A percentile compares a stretch with the other conserved stretches of the same genome.
Conservation (phyloP, 2,797 vertebrate species). For the Glyptemys insculpta region DNA sequence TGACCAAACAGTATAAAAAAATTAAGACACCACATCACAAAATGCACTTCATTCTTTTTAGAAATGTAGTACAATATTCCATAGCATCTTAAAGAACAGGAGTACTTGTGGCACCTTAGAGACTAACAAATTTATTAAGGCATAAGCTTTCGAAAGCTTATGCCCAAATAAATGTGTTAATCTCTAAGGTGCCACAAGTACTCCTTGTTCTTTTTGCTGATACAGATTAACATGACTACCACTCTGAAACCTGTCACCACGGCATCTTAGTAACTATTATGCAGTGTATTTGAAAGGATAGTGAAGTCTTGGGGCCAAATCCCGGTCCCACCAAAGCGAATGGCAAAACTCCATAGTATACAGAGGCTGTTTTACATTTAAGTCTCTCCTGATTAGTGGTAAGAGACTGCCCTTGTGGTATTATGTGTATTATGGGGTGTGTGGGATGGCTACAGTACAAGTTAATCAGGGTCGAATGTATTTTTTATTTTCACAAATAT, state of each 20-base stretch:
- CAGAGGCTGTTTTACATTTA: neutral
- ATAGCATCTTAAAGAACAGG: no score
- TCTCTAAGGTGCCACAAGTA: no score
- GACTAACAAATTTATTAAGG: no score
- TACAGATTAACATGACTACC: no score
- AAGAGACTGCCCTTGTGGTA: neutral
- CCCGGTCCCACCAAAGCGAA: neutral
- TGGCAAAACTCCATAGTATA: neutral
- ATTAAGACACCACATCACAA: neutral
- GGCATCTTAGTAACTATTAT: neutral
- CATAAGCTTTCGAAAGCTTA: no score
- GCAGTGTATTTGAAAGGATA: neutral
- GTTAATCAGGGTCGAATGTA: neutral
- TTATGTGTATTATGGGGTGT: fast-evolving
- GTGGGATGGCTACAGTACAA: neutral
- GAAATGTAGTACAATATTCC: neutral
- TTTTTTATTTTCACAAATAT: conserved; percentile 36
- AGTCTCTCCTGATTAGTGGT: neutral
- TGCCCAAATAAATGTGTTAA: no score
- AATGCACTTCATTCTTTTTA: neutral
- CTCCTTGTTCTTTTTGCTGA: no score
- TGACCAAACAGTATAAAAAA: neutral
- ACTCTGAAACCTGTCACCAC: no score
- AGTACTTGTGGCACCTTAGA: no score
- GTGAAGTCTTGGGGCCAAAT: neutral